Evolutionary conservation across 2,113 vertebrate species (phyloP).

Genomic region (Thalassarche chlororhynchos): DNA sequence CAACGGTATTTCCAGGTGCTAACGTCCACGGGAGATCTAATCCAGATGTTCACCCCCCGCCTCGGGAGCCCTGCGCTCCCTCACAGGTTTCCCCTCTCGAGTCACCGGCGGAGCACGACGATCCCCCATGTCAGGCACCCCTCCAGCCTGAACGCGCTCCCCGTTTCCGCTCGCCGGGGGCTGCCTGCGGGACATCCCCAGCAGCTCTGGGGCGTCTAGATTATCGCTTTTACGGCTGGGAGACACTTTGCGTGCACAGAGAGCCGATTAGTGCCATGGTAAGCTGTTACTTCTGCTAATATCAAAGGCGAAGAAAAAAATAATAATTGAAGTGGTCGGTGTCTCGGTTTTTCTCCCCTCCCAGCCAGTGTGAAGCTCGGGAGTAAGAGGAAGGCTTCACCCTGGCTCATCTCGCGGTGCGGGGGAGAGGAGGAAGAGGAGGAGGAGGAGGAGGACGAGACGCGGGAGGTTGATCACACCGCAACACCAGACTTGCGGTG

Average conservation of each 20-base stretch:
- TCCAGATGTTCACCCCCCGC: not conserved
- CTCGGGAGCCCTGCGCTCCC: not conserved
- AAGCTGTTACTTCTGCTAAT: not conserved
- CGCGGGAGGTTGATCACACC: not conserved
- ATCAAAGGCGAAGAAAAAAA: not conserved
- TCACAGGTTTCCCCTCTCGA: not conserved
- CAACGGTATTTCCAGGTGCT: not conserved
- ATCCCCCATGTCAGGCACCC: no score
- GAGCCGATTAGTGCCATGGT: no score
- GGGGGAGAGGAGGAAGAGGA: not conserved
- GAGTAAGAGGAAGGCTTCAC: not conserved
- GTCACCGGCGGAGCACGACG: not conserved
- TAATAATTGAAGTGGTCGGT: rapidly evolving
- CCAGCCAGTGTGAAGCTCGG: not conserved
- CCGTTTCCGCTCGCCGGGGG: no score
- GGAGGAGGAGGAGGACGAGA: not conserved
- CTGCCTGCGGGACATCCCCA: not conserved
- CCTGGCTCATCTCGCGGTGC: not conserved
- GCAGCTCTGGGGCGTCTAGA: no score
- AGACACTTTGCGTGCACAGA: not conserved
- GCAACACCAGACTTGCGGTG: not conserved
- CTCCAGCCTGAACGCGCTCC: not conserved
- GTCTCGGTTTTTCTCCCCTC: not conserved
- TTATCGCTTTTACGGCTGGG: not conserved
- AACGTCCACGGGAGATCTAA: not conserved